Evolutionary conservation across 2,113 vertebrate genomes (phyloP), one percentile per base, ranked within the genome.

Genomic region (Apus apus): DNA sequence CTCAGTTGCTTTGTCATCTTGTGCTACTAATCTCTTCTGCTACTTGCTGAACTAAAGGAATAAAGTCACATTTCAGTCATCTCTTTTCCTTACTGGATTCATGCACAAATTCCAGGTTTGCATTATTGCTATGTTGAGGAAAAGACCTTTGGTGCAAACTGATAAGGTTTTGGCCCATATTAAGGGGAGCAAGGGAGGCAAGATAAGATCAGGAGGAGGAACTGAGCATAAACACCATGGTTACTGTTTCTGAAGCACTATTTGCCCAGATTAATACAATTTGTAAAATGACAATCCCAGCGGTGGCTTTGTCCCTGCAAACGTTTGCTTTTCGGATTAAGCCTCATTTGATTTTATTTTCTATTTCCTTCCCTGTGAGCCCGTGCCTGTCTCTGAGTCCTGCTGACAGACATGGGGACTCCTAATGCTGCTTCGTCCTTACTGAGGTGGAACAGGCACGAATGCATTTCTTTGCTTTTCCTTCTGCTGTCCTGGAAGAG

Each of bases 211-310:
- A 90, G 90, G 43, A 79, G 60, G 11, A 51, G 73, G 58, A 94
- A 74, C 92, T 81, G 74, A 91, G 36, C 90, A 94, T 85, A 85
- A 96, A 95, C 86, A 94, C 84, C 78, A 87, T 1, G 0, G 93
- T 93, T 88, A 96, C 91, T 95, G 50, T 94, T 96, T 90, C 97
- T 84, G 86, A 95, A 95, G 81, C 78, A 91, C 66, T 97, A 95
- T 97, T 97, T 97, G 91, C 91, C 94, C 91, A 96, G 91, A 96
- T 97, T 96, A 97, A 97, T 97, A 83, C 96, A 97, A 93, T 96
- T 93, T 94, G 82, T 93, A 92, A 97, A 96, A 94, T 93, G 81
- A 96, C 91, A 97, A 91, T 95, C 94, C 95, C 97, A 82, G 79
- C 0, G 45, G 97, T 96, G 95, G 91, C 85, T 96, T 96, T 97